A percentile compares a stretch with the other conserved stretches of the same genome.
Evolutionary conservation across 2,888 invertebrate genomes (phyloP).

Genomic region (Cecidostiba fungosa): DNA sequence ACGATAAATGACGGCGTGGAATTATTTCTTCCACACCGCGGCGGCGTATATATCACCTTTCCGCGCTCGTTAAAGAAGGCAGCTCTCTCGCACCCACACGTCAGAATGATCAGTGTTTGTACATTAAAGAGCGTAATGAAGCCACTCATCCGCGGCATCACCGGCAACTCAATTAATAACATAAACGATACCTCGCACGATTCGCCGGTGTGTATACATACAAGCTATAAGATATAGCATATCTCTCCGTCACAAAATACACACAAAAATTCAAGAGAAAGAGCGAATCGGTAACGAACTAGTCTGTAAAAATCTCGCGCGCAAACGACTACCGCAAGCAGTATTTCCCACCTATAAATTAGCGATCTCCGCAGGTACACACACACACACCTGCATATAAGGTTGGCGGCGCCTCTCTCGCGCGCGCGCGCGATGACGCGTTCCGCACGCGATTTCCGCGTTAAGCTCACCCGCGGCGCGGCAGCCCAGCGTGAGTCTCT

Average conservation of each 20-base stretch:
- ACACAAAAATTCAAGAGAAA: background rate
- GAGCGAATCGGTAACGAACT: constrained; percentile 32
- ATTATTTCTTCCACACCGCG: background rate
- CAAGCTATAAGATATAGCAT: background rate
- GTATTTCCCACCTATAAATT: background rate
- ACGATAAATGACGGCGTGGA: background rate
- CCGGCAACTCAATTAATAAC: constrained; percentile 20
- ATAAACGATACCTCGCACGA: background rate
- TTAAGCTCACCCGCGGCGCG: constrained; percentile 74
- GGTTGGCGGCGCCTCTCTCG: background rate
- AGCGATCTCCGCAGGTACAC: background rate
- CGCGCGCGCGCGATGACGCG: constrained; percentile 48
- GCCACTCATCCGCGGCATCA: background rate
- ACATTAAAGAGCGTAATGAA: constrained; percentile 10
- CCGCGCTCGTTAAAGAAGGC: background rate
- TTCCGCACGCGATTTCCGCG: constrained; percentile 78
- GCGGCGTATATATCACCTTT: background rate
- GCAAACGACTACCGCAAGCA: background rate
- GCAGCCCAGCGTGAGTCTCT: constrained; percentile 77
- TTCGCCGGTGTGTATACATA: background rate
- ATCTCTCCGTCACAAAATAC: background rate
- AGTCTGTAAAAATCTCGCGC: constrained; percentile 14
- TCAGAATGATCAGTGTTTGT: constrained; percentile 8
- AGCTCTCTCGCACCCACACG: background rate
- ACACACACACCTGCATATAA: background rate